phyloP scores from a whole-genome alignment of 2,888 invertebrate genomes.

The Erannis defoliaria region DNA sequence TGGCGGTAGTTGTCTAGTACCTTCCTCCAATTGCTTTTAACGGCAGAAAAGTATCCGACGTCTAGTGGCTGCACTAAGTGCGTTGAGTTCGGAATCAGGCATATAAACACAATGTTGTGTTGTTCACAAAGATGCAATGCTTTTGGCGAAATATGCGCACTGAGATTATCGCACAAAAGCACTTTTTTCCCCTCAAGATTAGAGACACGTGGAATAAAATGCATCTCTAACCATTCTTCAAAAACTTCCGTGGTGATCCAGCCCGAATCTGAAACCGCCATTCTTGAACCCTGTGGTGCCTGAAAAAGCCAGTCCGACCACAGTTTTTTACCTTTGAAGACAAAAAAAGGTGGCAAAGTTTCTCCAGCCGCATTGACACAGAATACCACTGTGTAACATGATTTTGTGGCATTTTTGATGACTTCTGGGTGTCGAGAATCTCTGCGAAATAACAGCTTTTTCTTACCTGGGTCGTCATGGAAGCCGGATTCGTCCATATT shows the following conservation, averaged over 20 bases:
- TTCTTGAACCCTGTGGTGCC: neutral
- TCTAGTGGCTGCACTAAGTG: constrained; percentile 24
- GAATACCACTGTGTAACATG: constrained; percentile 7
- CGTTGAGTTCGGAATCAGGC: constrained; percentile 18
- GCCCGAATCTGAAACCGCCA: constrained; percentile 9
- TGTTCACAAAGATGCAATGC: constrained; percentile 14
- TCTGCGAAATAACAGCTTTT: neutral
- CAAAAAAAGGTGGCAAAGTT: constrained; percentile 1
- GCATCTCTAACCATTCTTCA: no score
- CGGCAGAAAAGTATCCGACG: constrained; percentile 13
- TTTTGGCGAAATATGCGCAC: constrained; percentile 13
- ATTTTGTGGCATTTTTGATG: neutral
- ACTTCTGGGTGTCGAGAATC: constrained; percentile 1
- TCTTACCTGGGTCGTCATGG: constrained; percentile 9
- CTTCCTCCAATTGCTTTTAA: constrained; percentile 20
- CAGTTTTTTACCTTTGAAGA: neutral
- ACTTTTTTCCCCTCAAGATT: no score
- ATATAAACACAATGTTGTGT: constrained; percentile 18
- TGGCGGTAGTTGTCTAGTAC: constrained; percentile 1
- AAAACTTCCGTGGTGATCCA: constrained; percentile 10
- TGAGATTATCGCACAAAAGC: constrained; percentile 21
- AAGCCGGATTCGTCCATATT: constrained; percentile 4
- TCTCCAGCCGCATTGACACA: neutral
- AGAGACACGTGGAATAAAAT: no score
- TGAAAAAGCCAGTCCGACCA: constrained; percentile 7